A percentile compares a stretch with the other conserved stretches of the same genome.
Evolutionary conservation across 2,888 invertebrate species (phyloP).

Genomic region (Amitus sp.): DNA sequence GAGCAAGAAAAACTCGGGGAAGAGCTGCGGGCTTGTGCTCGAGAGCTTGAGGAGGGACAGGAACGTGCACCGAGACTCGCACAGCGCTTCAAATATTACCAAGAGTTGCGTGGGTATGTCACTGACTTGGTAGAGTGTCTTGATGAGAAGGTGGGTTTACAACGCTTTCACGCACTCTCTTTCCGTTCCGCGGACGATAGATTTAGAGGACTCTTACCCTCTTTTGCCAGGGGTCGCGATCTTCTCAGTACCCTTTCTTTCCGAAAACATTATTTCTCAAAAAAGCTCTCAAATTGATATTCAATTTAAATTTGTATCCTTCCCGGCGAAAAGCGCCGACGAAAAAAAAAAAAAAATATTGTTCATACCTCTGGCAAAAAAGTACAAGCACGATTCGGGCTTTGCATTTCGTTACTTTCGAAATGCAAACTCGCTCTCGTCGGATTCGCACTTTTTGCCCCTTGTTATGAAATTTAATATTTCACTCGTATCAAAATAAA

Average conservation of each 20-base stretch:
- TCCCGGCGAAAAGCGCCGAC: too few relatives aligned
- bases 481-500: too few relatives aligned
- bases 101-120: slow-evolving; percentile 94
- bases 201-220: slow-evolving; percentile 33
- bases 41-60: slow-evolving; percentile 70
- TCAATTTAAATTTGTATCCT: too few relatives aligned
- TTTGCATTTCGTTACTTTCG: too few relatives aligned
- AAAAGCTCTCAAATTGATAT: too few relatives aligned
- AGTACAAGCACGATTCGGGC: too few relatives aligned
- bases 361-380: too few relatives aligned
- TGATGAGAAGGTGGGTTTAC: slow-evolving; percentile 88
- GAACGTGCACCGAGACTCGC: slow-evolving; percentile 75
- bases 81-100: slow-evolving; percentile 90
- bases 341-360: too few relatives aligned
- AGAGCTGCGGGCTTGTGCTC: slow-evolving; percentile 56
- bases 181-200: slow-evolving; percentile 2
- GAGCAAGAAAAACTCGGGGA: slow-evolving; percentile 68
- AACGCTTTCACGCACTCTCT: slow-evolving; percentile 58
- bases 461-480: too few relatives aligned
- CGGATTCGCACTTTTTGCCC: too few relatives aligned
- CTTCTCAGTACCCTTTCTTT: slow-evolving; percentile 56
- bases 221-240: slow-evolving; percentile 58
- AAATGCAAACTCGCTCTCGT: too few relatives aligned
- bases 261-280: background rate
- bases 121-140: slow-evolving; percentile 97